Evolutionary conservation across 37 sponge, comb jelly and placozoan species (phyloP), one percentile per base, ranked within the genome.

Genomic region (Theonella swinhoei): DNA sequence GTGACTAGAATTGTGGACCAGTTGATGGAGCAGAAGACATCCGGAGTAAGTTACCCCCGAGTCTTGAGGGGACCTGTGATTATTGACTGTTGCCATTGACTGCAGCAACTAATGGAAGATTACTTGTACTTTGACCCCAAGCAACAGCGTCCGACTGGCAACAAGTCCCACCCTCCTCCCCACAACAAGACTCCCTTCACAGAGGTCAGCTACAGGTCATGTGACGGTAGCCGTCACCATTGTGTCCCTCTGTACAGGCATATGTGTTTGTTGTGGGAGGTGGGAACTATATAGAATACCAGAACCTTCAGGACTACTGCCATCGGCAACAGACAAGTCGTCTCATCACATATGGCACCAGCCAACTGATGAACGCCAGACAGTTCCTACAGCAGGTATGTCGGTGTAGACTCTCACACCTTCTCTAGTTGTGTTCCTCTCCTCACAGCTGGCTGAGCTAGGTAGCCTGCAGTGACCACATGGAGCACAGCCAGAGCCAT

Each of bases 231-330:
- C 3, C 4, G 4, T 8, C 11, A 26, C 4, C 65, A 4, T 8
- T 7, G 29, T 29, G 29, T 8, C 65, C 65, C 3, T 64, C 65
- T 7, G 4, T 61, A 4, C 76, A 98, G 98, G 95, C 93, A 4
- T 85, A 79, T 67, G 99, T 98, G 76, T 98, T 96, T 68, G 81
- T 96, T 31, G 99, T 98, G 34, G 99, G 99, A 30, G 99, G 96
- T 32, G 99, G 99, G 24, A 96, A 93, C 70, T 96, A 96, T 73
- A 93, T 96, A 43, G 99, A 98, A 38, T 98, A 98, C 70, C 96
- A 94, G 84, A 98, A 98, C 72, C 69, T 98, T 0, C 82, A 79
- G 65, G 94, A 91, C 34, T 91, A 88, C 66, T 82, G 85, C 81
- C 82, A 68, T 23, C 66, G 94, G 43, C 75, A 66, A 29, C 70